Percentiles rank a stretch among this genome's conserved stretches.
Evolutionary conservation across 2,797 vertebrate species (phyloP).

Genomic region (Oryzias sinensis): DNA sequence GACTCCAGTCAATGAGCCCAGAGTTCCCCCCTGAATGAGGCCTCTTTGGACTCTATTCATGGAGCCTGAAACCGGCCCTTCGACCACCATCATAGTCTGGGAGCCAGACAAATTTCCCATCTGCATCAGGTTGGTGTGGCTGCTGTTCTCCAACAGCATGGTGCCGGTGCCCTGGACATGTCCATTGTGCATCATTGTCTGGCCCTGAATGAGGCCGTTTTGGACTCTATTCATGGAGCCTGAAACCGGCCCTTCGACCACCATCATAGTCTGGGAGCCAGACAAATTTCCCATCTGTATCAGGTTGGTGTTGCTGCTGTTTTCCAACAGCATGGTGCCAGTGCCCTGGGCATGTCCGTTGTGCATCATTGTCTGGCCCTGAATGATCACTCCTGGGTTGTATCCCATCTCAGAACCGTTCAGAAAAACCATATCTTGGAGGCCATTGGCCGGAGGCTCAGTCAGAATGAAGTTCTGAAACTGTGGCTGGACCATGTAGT

Average conservation of each 20-base stretch:
- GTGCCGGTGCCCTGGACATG: conserved; percentile 47
- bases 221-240: conserved; percentile 44
- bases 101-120: conserved; percentile 41
- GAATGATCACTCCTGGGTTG: conserved; percentile 53
- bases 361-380: conserved; percentile 53
- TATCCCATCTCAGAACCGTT: conserved; percentile 40
- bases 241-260: conserved; percentile 51
- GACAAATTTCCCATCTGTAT: conserved; percentile 37
- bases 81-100: conserved; percentile 56
- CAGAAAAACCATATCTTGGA: conserved; percentile 71
- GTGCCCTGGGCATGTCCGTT: conserved; percentile 32
- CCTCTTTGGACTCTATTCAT: conserved; percentile 40
- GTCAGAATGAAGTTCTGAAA: conserved; percentile 82
- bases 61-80: conserved; percentile 40
- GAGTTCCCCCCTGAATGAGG: conserved; percentile 37
- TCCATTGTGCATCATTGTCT: conserved; percentile 35
- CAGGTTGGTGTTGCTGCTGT: conserved; percentile 14
- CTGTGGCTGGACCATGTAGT: conserved; percentile 76
- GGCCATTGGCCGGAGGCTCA: conserved; percentile 69
- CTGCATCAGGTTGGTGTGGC: conserved; percentile 27
- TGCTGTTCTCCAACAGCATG: conserved; percentile 52
- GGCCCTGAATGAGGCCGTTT: conserved; percentile 28
- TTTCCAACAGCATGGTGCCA: conserved; percentile 61
- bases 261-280: conserved; percentile 52
- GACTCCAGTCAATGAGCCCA: conserved; percentile 9